Evolutionary conservation across 2,113 vertebrate genomes (phyloP), one percentile per base, ranked within the genome.

Genomic region (Syngnathus typhle): DNA sequence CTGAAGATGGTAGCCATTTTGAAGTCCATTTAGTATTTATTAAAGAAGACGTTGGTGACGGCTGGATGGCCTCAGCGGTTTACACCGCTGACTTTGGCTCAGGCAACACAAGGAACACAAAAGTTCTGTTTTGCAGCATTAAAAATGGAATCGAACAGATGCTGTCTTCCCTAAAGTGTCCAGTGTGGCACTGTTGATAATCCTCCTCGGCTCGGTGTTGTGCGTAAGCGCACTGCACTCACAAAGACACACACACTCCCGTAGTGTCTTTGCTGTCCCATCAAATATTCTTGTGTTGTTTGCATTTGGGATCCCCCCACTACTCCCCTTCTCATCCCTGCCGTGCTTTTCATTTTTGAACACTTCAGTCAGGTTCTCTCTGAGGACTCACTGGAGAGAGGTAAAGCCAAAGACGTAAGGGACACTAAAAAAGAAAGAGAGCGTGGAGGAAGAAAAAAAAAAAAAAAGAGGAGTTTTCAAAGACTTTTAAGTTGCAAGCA

Each of bases 291-390:
- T 74, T 16, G 69, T 65, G 60, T 80, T 88, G 79, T 88, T 84
- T 85, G 82, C 80, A 84, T 82, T 85, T 72, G 78, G 78, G 80
- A 82, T 80, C 76, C 76, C 69, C n/a, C 19, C 51, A 13, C 19
- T 8, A 1, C 19, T 7, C 4, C 18, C n/a, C 4, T 2, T 6
- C 47, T 1, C 8, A 11, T 1, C 7, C 78, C 76, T 70, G 55
- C 69, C 5, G 52, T 43, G 76, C 80, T 84, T 82, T 85, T 88
- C 81, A 86, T 88, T 84, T 80, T 86, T 74, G 70, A 87, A 84
- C 78, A 74, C 71, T 75, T 85, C 85, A 88, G 82, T 84, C 83
- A 85, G 84, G 81, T 85, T 81, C 74, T 86, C 88, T 87, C 87
- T 12, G 71, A 83, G 87, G 88, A 88, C 69, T 54, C 60, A 65